Conservation (phyloP, 1,140 invertebrate genomes). For the Propsilocerus akamusi region DNA sequence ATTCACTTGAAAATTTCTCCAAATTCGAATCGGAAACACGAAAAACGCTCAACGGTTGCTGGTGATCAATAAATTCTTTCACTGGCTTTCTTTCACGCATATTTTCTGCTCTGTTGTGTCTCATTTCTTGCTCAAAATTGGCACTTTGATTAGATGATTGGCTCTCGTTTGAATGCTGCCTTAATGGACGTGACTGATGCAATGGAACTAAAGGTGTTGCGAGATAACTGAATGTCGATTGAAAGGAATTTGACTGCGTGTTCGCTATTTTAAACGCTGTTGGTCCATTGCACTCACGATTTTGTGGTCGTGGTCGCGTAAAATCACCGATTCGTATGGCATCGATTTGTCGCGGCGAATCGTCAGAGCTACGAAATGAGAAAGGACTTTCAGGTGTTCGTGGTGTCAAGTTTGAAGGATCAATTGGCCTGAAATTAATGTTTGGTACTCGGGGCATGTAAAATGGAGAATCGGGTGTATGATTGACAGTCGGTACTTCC, state of each 20-base stretch:
- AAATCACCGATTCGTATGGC: neutral
- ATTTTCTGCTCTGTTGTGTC: neutral
- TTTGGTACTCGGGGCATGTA: conserved; percentile 4
- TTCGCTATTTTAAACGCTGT: neutral
- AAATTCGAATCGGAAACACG: neutral
- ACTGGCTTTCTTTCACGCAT: neutral
- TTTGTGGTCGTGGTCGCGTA: neutral
- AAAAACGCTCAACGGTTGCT: neutral
- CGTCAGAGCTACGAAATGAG: neutral
- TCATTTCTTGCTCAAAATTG: neutral
- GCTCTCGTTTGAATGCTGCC: neutral
- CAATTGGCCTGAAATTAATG: neutral
- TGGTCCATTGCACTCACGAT: neutral
- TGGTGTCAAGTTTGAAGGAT: neutral
- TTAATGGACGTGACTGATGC: neutral
- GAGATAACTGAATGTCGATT: neutral
- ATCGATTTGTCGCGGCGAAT: neutral
- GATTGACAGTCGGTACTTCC: neutral
- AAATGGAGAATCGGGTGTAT: conserved; percentile 7
- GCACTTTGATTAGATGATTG: neutral
- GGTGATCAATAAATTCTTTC: neutral
- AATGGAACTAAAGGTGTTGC: neutral
- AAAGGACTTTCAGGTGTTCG: neutral
- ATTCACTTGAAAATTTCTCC: neutral
- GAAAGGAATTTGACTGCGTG: neutral